Conservation (phyloP, 2,888 invertebrate species). For the Drosophila demipolita region DNA sequence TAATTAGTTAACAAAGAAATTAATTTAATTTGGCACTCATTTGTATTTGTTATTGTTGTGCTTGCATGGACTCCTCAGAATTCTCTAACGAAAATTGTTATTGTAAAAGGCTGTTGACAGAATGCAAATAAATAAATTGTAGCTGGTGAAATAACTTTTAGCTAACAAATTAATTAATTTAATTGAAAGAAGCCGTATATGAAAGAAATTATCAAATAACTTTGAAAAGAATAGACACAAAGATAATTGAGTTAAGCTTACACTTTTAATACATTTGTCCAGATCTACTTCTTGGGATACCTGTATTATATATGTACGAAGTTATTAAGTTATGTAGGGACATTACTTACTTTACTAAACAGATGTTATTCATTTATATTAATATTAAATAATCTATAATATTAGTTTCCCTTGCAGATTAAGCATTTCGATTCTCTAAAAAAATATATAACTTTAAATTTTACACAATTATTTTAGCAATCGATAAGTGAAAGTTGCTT, state of each 20-base stretch:
- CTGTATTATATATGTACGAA: not conserved
- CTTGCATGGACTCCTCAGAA: slow-evolving; percentile 12
- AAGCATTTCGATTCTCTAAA: not conserved
- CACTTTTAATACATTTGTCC: not conserved
- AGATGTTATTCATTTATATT: not conserved
- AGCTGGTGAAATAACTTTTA: slow-evolving; percentile 7
- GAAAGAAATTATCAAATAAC: not conserved
- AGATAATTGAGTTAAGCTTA: not conserved
- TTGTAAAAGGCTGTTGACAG: slow-evolving; percentile 9
- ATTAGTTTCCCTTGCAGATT: not conserved
- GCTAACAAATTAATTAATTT: slow-evolving; percentile 20
- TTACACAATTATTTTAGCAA: not conserved
- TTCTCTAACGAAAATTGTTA: slow-evolving; percentile 14
- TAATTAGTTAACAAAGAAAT: slow-evolving; percentile 69
- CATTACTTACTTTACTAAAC: not conserved
- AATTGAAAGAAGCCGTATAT: not conserved
- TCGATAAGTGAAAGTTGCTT: not conserved
- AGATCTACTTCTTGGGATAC: not conserved
- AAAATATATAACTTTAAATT: not conserved
- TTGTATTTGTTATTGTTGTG: slow-evolving; percentile 21
- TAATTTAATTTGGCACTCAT: slow-evolving; percentile 66
- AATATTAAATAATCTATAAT: not conserved
- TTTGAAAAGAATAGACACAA: not conserved
- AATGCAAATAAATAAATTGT: slow-evolving; percentile 14
- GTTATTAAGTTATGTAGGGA: not conserved